phyloP scores from a whole-genome alignment of 2,797 vertebrate species.

The Adrianichthys oophorus region DNA sequence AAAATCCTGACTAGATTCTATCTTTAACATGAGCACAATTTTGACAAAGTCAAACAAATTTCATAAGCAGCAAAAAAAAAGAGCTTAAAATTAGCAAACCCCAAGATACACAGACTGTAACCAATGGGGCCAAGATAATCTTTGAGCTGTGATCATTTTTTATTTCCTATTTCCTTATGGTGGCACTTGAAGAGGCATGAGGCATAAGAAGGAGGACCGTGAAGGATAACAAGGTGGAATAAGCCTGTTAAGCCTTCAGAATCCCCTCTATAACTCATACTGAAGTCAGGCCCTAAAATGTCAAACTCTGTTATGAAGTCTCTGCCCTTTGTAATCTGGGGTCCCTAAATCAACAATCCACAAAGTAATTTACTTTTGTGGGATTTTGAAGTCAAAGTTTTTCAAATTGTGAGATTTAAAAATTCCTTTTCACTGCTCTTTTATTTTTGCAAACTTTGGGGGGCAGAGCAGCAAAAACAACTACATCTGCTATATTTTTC shows the following conservation, averaged over 20 bases:
- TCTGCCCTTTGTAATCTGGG: slow-evolving; percentile 36
- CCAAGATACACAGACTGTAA: slow-evolving; percentile 2
- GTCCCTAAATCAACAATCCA: slow-evolving; percentile 27
- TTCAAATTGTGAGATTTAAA: neutral
- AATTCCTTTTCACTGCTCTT: neutral
- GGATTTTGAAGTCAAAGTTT: neutral
- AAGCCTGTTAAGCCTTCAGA: slow-evolving; percentile 58
- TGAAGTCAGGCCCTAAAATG: slow-evolving; percentile 49
- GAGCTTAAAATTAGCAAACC: neutral
- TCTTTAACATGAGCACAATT: too few relatives aligned
- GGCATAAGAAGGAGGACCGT: slow-evolving; percentile 39
- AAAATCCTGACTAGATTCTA: too few relatives aligned
- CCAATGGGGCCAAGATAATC: neutral
- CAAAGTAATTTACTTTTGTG: slow-evolving; percentile 8
- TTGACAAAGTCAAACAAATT: too few relatives aligned
- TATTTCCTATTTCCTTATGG: slow-evolving; percentile 10
- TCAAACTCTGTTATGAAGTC: slow-evolving; percentile 45
- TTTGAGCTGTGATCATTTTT: slow-evolving; percentile 12
- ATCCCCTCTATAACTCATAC: slow-evolving; percentile 50
- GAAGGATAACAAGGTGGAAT: slow-evolving; percentile 59
- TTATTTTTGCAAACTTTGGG: neutral
- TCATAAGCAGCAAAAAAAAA: too few relatives aligned
- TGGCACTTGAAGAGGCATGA: slow-evolving; percentile 20
- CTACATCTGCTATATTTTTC: too few relatives aligned
- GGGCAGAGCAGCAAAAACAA: neutral